Evolutionary conservation across 2,888 invertebrate genomes (phyloP), one percentile per base, ranked within the genome.

Genomic region (Eudemis profundana): DNA sequence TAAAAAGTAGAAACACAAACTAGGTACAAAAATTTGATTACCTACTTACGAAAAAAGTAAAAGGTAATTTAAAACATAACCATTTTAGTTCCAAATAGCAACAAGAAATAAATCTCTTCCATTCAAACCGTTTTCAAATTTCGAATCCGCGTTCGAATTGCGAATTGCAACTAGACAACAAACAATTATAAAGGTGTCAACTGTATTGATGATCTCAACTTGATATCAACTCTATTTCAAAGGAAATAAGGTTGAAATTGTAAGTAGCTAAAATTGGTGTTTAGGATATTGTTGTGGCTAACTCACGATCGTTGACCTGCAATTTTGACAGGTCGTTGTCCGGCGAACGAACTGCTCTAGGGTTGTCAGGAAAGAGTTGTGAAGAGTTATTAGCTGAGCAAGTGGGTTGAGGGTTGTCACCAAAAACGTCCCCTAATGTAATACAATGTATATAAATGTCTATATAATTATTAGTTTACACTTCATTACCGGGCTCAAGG

Each of bases 311-410:
- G 71, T 72, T 77, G 81, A 82, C 78, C 79, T 69, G 67, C 66
- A 61, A 71, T 73, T 81, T 77, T 68, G 79, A 73, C 76, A 77
- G 79, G 78, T 54, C 69, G 74, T 59, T 50, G 50, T 5, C 64
- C 64, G 64, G 64, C 44, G 57, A 64, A 64, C 57, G 64, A 64
- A 64, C 64, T 64, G 50, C 72, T 70, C 57, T 44, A 54, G 59
- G 68, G 60, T 67, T 61, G 60, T 56, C 33, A 44, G 53, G 38
- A 19, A 44, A 27, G 21, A 57, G 56, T 56, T 19, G 27, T 4
- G 1, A 15, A 10, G 42, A 27, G 54, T 54, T 40, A 53, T 40
- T 38, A 21, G 40, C 12, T 27, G 42, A 10, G 27, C 54, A 27
- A 53, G 21, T 38, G n/a, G 23, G 10, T 14, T 27, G 15, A 42